Conservation (phyloP, 2,888 invertebrate genomes). For the Amphipyra berbera region DNA sequence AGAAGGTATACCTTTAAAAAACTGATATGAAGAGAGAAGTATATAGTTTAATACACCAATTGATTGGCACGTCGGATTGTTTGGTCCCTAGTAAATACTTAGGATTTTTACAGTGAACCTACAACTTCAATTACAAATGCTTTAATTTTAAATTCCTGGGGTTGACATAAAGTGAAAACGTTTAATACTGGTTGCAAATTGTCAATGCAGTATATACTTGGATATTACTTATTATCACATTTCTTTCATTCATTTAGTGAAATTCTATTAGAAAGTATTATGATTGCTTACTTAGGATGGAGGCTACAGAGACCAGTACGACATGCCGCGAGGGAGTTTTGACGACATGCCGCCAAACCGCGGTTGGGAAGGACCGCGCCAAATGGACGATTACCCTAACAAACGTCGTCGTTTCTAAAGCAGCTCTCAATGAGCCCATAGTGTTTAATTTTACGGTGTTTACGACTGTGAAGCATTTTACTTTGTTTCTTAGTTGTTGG, state of each 20-base stretch:
- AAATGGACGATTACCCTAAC: slow-evolving; percentile 91
- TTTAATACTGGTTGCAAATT: slow-evolving; percentile 15
- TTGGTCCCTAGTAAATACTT: slow-evolving; percentile 60
- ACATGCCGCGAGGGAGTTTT: slow-evolving; percentile 84
- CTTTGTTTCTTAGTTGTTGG: slow-evolving; percentile 54
- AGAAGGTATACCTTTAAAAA: too few species aligned
- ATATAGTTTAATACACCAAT: background rate
- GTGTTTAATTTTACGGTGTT: slow-evolving; percentile 44
- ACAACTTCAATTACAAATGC: background rate
- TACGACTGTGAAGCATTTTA: slow-evolving; percentile 39
- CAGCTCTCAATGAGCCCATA: slow-evolving; percentile 41
- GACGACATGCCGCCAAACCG: slow-evolving; percentile 88
- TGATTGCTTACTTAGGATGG: slow-evolving; percentile 89
- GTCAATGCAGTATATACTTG: slow-evolving; percentile 17
- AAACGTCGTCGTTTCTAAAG: slow-evolving; percentile 91
- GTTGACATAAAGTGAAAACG: slow-evolving; percentile 17
- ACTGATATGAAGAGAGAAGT: too few species aligned
- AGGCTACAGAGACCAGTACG: slow-evolving; percentile 89
- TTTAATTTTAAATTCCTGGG: slow-evolving; percentile 7
- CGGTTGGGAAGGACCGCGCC: slow-evolving; percentile 89
- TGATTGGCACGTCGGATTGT: slow-evolving; percentile 27
- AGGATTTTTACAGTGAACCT: background rate
- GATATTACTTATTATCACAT: slow-evolving; percentile 24
- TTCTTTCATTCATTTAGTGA: slow-evolving; percentile 46
- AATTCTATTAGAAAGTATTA: slow-evolving; percentile 85